These are phyloP conservation scores for Marasmarcha lunaedactyla DNA, from an alignment of 2,888 invertebrate genomes.

Conservation along the genomic window DNA sequence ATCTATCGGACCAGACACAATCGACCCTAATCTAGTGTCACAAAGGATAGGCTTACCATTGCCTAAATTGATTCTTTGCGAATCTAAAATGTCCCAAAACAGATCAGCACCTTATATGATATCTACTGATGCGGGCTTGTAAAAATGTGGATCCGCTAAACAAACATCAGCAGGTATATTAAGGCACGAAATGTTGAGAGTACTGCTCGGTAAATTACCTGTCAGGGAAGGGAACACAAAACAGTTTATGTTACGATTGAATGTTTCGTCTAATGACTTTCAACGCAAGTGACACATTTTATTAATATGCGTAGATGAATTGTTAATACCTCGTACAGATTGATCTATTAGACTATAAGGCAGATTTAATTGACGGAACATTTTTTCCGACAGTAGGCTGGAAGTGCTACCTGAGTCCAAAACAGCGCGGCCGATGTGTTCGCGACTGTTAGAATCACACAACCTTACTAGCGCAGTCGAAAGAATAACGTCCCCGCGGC, in stretches of 20 bases:
- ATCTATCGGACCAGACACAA: slow-evolving; percentile 11
- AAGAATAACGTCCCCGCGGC: neutral
- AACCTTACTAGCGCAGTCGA: slow-evolving; percentile 1
- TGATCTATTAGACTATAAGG: slow-evolving; percentile 4
- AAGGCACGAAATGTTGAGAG: slow-evolving; percentile 9
- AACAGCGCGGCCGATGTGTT: slow-evolving; percentile 1
- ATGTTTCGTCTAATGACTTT: slow-evolving; percentile 11
- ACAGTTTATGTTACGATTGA: slow-evolving; percentile 7
- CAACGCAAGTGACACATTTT: slow-evolving; percentile 10
- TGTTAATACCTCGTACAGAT: slow-evolving; percentile 14
- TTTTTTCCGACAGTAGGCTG: slow-evolving; percentile 9
- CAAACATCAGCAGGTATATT: slow-evolving; percentile 14
- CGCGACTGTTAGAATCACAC: neutral
- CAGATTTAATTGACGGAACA: slow-evolving; percentile 9
- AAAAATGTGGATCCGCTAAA: slow-evolving; percentile 16
- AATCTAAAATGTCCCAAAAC: slow-evolving; percentile 16
- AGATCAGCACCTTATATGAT: slow-evolving; percentile 18
- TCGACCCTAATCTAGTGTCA: slow-evolving; percentile 11
- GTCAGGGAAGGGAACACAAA: slow-evolving; percentile 16
- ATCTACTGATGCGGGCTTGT: slow-evolving; percentile 14
- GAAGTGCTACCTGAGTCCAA: slow-evolving; percentile 7
- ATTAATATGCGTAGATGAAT: slow-evolving; percentile 4
- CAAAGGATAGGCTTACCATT: slow-evolving; percentile 9
- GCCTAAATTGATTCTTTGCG: slow-evolving; percentile 13
- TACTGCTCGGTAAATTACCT: slow-evolving; percentile 8